Evolutionary conservation across 23 tunicate species (phyloP), one percentile per base, ranked within the genome.

Genomic region (Ciona savignyi): DNA sequence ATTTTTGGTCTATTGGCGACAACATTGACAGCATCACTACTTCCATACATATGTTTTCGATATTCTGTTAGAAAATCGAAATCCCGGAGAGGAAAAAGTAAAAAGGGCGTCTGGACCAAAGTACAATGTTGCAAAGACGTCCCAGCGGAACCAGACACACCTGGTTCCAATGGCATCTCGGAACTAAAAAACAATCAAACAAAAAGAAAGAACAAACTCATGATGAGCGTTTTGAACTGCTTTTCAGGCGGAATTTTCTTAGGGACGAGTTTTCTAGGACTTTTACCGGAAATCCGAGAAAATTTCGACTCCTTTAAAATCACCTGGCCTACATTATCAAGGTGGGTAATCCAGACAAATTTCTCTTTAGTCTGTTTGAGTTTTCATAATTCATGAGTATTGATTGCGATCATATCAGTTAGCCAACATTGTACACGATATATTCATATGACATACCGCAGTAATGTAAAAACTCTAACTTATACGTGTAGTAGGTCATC

Each of bases 211-310:
- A 42, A 42, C 56, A 68, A 73, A 34, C 11, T 73, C n/a, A 11
- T 68, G 26, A 56, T 81, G 30, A 82, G 83, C 61, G 71, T 77
- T 0, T 35, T 88, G 72, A 88, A 88, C 67, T 88, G 96, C 62
- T 81, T 88, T 63, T 80, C 96, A 2, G 96, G 96, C 2, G 96
- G 96, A 23, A 85, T 88, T 31, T 88, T 88, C 62, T 80, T 88
- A 1, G 96, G 84, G 21, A 88, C 96, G 23, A 81, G 96, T 64
- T 88, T 88, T 51, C 71, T 82, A 30, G 96, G 81, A 22, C 73
- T 88, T 69, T 69, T 88, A 60, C 96, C 96, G 27, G 96, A 88
- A 51, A 82, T 88, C 56, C 87, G 96, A 15, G 87, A 88, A 67
- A 64, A 32, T 61, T 88, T 88, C 34, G 84, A 77, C 34, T 66